These are phyloP conservation scores for Desmodus rotundus DNA, from an alignment of 2,113 vertebrate species.

Conservation along the genomic window DNA sequence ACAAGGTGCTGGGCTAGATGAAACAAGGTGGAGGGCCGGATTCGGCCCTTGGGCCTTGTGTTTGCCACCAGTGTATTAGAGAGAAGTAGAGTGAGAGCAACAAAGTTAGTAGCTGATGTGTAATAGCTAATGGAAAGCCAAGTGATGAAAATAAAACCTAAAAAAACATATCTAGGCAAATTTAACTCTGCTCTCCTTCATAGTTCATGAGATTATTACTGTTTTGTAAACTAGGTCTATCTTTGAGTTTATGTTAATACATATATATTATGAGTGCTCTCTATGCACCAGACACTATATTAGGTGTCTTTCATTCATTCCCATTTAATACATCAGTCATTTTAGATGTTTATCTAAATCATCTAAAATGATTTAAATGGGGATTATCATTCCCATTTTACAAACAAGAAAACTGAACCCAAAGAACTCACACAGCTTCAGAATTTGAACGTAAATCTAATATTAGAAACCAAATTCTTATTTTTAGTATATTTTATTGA, in stretches of 20 bases:
- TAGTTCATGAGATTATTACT: slow-evolving; percentile 11
- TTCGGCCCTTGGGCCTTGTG: too few relatives aligned
- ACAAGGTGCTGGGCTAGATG: too few relatives aligned
- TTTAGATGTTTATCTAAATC: neutral
- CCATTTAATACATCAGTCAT: neutral
- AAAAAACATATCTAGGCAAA: neutral
- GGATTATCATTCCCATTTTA: neutral
- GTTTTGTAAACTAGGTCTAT: neutral
- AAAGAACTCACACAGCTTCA: neutral
- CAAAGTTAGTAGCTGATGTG: neutral
- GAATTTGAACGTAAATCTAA: neutral
- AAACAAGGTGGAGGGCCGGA: too few relatives aligned
- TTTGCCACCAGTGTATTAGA: neutral
- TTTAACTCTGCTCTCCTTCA: neutral
- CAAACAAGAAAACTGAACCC: neutral
- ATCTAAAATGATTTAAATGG: too few relatives aligned
- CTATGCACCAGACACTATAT: neutral
- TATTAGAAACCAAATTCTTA: neutral
- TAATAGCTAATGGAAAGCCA: neutral
- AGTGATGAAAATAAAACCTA: neutral
- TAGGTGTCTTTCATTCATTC: neutral
- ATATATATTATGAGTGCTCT: neutral
- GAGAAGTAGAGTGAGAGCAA: neutral
- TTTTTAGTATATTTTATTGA: too few relatives aligned
- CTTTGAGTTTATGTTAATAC: neutral